Evolutionary conservation across 2,113 vertebrate species (phyloP).

Genomic region (Lycaon pictus): DNA sequence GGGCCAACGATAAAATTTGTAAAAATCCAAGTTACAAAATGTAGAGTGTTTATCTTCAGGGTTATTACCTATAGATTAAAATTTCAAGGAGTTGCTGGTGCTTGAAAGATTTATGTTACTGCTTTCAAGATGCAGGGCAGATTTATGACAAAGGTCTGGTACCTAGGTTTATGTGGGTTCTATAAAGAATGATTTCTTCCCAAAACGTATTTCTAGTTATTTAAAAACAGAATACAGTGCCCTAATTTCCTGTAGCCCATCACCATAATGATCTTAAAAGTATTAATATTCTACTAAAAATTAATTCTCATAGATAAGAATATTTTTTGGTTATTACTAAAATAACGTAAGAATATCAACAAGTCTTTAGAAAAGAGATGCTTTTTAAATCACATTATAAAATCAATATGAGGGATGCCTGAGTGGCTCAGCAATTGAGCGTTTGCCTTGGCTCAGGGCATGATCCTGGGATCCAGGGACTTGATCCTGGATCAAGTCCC

Average conservation of each 20-base stretch:
- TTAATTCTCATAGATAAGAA: neutral
- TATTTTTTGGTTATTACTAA: neutral
- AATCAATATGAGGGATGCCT: neutral
- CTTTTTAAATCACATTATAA: neutral
- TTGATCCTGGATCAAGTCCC: no score
- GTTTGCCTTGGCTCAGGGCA: no score
- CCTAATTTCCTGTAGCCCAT: neutral
- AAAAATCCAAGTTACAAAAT: neutral
- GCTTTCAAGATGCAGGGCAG: neutral
- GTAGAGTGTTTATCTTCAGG: neutral
- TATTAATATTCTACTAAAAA: neutral
- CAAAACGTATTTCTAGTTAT: slow-evolving; percentile 21
- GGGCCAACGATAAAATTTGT: neutral
- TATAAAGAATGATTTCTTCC: neutral
- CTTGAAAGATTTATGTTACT: slow-evolving; percentile 48
- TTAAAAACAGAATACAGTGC: neutral
- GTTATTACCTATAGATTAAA: neutral
- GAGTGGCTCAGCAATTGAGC: no score
- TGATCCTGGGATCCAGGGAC: no score
- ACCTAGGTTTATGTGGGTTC: neutral
- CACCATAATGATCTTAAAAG: neutral
- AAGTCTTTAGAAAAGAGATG: neutral
- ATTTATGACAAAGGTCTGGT: neutral
- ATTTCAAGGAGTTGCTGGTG: neutral
- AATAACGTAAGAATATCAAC: neutral